These are phyloP conservation scores for Nebria salina DNA, from an alignment of 2,888 invertebrate genomes.

Conservation along the genomic window DNA sequence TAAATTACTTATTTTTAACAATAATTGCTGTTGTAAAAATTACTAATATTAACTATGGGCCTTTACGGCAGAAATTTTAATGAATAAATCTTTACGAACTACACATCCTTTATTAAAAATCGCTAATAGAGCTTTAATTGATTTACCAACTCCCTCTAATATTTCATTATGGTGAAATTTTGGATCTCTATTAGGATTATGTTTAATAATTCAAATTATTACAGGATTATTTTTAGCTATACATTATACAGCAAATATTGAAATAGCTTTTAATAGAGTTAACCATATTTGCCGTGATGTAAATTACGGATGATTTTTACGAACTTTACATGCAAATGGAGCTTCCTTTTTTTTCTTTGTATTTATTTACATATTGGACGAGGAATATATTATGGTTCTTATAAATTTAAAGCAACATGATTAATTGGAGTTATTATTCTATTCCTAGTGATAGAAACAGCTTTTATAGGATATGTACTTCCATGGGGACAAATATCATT, in stretches of 20 bases:
- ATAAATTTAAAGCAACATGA: slow-evolving; percentile 69
- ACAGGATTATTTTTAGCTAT: slow-evolving; percentile 76
- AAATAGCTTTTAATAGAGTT: slow-evolving; percentile 72
- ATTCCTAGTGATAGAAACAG: too few species aligned
- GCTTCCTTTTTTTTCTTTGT: slow-evolving; percentile 79
- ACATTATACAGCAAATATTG: slow-evolving; percentile 73
- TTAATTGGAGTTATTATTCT: slow-evolving; percentile 72
- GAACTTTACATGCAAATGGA: slow-evolving; percentile 75
- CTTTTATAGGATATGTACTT: too few species aligned
- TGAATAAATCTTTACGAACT: slow-evolving; percentile 65
- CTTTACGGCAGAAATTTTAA: slow-evolving; percentile 58
- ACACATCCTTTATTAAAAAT: slow-evolving; percentile 69
- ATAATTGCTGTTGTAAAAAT: slow-evolving; percentile 70
- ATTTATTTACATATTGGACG: slow-evolving; percentile 75
- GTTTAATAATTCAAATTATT: slow-evolving; percentile 72
- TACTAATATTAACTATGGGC: slow-evolving; percentile 51
- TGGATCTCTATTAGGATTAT: slow-evolving; percentile 72
- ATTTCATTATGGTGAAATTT: slow-evolving; percentile 76
- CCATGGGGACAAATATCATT: too few species aligned
- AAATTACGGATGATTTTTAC: slow-evolving; percentile 74
- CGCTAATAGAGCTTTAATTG: slow-evolving; percentile 68
- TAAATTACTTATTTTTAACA: slow-evolving; percentile 70
- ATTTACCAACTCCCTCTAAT: slow-evolving; percentile 70
- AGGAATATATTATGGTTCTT: slow-evolving; percentile 67
- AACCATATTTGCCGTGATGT: slow-evolving; percentile 77